These are phyloP conservation scores for Erebia ligea DNA, from an alignment of 2,888 invertebrate genomes.

Conservation along the genomic window DNA sequence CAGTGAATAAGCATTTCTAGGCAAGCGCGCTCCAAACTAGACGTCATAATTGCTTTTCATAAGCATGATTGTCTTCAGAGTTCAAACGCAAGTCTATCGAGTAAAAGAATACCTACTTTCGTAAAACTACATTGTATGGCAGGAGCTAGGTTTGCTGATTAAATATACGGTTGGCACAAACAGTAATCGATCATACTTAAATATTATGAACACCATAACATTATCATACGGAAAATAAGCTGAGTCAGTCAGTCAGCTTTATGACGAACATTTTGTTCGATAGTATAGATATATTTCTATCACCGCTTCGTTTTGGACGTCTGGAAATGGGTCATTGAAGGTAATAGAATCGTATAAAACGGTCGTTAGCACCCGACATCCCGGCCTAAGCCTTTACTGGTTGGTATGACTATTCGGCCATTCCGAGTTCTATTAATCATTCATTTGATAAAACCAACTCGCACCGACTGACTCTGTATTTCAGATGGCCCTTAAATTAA, in stretches of 20 bases:
- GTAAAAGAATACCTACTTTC: too few species aligned
- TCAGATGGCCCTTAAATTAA: slow-evolving; percentile 26
- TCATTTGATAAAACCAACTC: slow-evolving; percentile 23
- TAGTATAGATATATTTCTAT: neutral
- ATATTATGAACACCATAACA: too few species aligned
- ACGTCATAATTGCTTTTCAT: too few species aligned
- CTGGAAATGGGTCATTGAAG: slow-evolving; percentile 11
- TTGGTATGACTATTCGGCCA: neutral
- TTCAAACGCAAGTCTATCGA: too few species aligned
- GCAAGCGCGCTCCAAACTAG: too few species aligned
- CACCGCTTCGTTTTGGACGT: slow-evolving; percentile 12
- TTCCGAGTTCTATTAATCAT: slow-evolving; percentile 31
- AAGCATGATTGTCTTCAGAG: too few species aligned
- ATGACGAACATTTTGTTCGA: neutral
- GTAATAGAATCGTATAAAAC: slow-evolving; percentile 23
- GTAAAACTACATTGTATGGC: too few species aligned
- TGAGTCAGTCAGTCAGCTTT: too few species aligned
- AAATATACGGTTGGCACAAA: too few species aligned
- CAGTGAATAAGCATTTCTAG: too few species aligned
- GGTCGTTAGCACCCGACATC: slow-evolving; percentile 17
- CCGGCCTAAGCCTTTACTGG: slow-evolving; percentile 6
- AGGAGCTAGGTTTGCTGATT: too few species aligned
- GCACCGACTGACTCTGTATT: neutral
- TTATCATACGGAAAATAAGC: neutral
- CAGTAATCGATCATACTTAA: too few species aligned